Evolutionary conservation across 2,797 vertebrate genomes (phyloP).

Genomic region (Prionace glauca): DNA sequence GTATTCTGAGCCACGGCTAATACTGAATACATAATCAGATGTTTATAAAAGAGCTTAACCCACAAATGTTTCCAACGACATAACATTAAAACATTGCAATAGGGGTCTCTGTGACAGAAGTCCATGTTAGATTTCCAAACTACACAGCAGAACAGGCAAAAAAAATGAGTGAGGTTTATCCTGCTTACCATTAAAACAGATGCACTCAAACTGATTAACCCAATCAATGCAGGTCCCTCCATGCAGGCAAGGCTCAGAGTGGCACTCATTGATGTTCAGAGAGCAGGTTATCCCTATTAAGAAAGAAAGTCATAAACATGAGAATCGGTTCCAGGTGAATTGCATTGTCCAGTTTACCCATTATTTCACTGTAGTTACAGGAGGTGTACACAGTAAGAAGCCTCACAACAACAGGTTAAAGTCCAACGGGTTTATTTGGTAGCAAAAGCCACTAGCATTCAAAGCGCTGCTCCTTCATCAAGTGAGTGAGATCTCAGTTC

Average conservation of each 20-base stretch:
- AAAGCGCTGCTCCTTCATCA: too few species aligned
- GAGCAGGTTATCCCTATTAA: conserved; percentile 61
- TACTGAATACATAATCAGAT: background rate
- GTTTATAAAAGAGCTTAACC: background rate
- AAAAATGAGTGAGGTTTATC: too few species aligned
- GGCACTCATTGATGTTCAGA: conserved; percentile 56
- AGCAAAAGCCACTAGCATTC: too few species aligned
- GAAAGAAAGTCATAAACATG: background rate
- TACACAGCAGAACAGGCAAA: background rate
- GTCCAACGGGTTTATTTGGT: too few species aligned
- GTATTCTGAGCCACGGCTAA: background rate
- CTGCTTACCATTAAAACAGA: conserved; percentile 63
- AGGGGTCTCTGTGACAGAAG: background rate
- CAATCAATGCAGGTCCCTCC: conserved; percentile 64
- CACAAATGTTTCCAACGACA: background rate
- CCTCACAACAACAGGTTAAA: too few species aligned
- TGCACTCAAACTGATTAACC: conserved; percentile 63
- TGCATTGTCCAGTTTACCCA: background rate
- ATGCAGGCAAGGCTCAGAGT: conserved; percentile 63
- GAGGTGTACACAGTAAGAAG: too few species aligned
- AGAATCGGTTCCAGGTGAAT: background rate
- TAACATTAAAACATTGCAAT: background rate
- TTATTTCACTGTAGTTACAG: background rate
- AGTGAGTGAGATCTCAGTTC: too few species aligned
- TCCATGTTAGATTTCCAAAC: background rate